Evolutionary conservation across 2,797 vertebrate species (phyloP), one percentile per base, ranked within the genome.

Genomic region (Borostomias antarcticus): DNA sequence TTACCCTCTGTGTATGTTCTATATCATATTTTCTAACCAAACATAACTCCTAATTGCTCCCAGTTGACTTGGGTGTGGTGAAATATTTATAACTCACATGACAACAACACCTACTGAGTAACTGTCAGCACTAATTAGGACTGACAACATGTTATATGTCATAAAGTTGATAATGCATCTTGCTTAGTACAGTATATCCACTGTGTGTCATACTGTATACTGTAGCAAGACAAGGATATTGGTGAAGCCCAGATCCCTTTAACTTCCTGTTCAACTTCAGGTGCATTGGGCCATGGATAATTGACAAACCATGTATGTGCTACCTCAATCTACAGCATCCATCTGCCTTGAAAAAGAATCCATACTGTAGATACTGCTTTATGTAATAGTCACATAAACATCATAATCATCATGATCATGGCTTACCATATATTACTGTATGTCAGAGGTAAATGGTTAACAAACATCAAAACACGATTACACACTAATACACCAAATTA

Each of bases 181-280:
- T 62, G 66, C 69, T 80, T 80, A 79, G 76, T n/a, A n/a, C n/a
- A n/a, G n/a, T 83, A 82, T 83, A 82, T 79, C 81, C 79, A 81
- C 64, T 62, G 76, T 72, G 78, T 74, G 77, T 85, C n/a, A n/a
- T n/a, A n/a, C n/a, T n/a, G n/a, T n/a, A n/a, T n/a, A n/a, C n/a
- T n/a, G n/a, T 85, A 79, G 73, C 72, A 68, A 73, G 82, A 80
- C 72, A 78, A 69, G 75, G 69, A 76, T 62, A 69, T 69, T 63
- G 70, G 80, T 75, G 73, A 68, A 80, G 75, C 67, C 62, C 70
- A 62, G 28, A 67, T 61, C 64, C 69, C 74, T 72, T 75, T 81
- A 29, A 76, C 73, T 75, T 66, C 67, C 58, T 29, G 53, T 61
- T 70, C 69, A 81, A 68, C 17, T 63, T 70, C 69, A 43, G 73